phyloP scores from a whole-genome alignment of 2,797 vertebrate species.

The Alectoris magna region DNA sequence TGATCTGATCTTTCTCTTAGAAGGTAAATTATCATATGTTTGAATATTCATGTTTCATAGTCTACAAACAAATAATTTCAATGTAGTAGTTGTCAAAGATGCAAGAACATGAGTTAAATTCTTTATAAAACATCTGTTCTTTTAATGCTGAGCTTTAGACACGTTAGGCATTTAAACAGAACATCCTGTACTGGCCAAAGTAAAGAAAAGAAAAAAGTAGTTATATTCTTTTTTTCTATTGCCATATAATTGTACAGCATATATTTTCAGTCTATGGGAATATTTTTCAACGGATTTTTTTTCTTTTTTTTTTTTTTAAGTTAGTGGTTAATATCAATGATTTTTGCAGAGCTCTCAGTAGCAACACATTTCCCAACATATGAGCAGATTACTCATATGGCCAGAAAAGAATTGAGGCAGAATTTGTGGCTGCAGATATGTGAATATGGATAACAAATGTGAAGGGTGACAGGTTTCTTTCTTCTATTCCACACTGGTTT shows the following conservation, averaged over 20 bases:
- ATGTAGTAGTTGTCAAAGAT: constrained; percentile 26
- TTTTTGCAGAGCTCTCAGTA: constrained; percentile 28
- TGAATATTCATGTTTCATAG: constrained; percentile 29
- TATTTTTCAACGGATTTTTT: constrained; percentile 16
- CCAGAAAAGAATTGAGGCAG: constrained; percentile 2
- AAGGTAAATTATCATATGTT: constrained; percentile 7
- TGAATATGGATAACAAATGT: not conserved
- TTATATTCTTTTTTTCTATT: constrained; percentile 47
- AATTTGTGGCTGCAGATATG: not conserved
- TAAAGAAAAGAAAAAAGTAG: constrained; percentile 48
- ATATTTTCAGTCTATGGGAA: constrained; percentile 44
- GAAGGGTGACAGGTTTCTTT: not conserved
- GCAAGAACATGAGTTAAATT: constrained; percentile 17
- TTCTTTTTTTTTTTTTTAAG: not conserved
- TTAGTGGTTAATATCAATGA: constrained; percentile 2
- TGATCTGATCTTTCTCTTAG: not conserved
- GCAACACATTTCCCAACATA: not conserved
- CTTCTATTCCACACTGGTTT: not conserved
- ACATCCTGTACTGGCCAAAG: constrained; percentile 39
- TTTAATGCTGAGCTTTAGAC: constrained; percentile 9
- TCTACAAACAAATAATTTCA: constrained; percentile 54
- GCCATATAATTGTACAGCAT: constrained; percentile 6
- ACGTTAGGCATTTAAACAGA: constrained; percentile 29
- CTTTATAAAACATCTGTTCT: constrained; percentile 57
- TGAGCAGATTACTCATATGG: constrained; percentile 22